These are phyloP conservation scores for Rhimphoctona megacephalus DNA, from an alignment of 2,888 invertebrate genomes.

Conservation along the genomic window DNA sequence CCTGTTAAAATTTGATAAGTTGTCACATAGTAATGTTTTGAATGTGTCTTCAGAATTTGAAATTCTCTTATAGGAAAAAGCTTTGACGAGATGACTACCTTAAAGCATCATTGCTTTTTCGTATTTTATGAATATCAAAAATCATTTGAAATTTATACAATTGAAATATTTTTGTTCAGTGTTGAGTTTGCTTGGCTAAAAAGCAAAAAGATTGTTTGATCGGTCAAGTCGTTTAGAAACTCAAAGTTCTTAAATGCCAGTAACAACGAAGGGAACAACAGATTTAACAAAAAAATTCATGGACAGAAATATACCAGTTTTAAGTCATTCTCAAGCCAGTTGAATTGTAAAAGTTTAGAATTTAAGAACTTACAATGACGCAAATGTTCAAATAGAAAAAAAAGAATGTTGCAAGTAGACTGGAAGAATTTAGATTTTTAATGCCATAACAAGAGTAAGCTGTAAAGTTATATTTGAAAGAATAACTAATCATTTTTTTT, in stretches of 20 bases:
- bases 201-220: background rate
- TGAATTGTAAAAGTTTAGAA: too few species aligned
- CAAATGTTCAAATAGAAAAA: background rate
- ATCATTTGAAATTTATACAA: background rate
- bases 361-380: background rate
- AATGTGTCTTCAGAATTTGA: background rate
- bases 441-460: background rate
- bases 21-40: background rate
- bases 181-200: background rate
- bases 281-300: background rate
- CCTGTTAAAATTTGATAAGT: background rate
- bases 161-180: background rate
- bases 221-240: background rate
- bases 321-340: too few species aligned
- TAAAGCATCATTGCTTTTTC: too few species aligned
- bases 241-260: background rate
- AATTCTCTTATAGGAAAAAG: background rate
- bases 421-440: background rate
- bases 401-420: background rate
- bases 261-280: background rate
- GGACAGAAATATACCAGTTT: too few species aligned
- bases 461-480: background rate
- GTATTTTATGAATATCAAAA: too few species aligned
- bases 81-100: too few species aligned
- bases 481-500: constrained; percentile 65